Conservation (phyloP, 2,113 vertebrate genomes). For the Sakesphorus luctuosus region DNA sequence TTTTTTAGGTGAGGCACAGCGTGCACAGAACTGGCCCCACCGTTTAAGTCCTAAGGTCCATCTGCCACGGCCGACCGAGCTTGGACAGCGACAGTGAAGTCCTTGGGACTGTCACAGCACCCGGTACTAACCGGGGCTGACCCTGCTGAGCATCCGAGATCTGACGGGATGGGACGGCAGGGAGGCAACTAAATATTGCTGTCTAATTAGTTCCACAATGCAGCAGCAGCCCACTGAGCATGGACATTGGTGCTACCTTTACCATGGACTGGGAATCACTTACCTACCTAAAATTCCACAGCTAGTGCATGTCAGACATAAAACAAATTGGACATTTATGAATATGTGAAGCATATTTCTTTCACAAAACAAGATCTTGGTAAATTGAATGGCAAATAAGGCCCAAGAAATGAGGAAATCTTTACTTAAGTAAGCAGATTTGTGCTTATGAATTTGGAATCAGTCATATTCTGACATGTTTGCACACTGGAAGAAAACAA, state of each 20-base stretch:
- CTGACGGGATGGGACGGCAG: too few relatives aligned
- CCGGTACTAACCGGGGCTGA: too few relatives aligned
- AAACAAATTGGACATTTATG: neutral
- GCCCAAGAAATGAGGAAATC: neutral
- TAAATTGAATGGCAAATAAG: neutral
- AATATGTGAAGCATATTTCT: neutral
- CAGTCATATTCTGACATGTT: neutral
- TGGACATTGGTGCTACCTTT: neutral
- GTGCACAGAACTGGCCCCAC: too few relatives aligned
- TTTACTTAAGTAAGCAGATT: neutral
- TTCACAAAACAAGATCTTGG: too few relatives aligned
- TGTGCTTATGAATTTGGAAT: neutral
- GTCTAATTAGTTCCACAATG: neutral
- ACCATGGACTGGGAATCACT: neutral
- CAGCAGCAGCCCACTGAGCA: neutral
- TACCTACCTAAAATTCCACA: neutral
- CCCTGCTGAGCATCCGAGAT: too few relatives aligned
- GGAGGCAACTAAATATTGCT: neutral
- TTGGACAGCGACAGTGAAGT: too few relatives aligned
- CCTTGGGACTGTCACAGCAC: too few relatives aligned
- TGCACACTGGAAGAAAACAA: neutral
- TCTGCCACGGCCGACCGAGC: too few relatives aligned
- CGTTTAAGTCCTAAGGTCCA: too few relatives aligned
- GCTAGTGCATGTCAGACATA: neutral
- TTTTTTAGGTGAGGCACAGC: too few relatives aligned